Evolutionary conservation across 2,797 vertebrate genomes (phyloP).

Genomic region (Bucorvus abyssinicus): DNA sequence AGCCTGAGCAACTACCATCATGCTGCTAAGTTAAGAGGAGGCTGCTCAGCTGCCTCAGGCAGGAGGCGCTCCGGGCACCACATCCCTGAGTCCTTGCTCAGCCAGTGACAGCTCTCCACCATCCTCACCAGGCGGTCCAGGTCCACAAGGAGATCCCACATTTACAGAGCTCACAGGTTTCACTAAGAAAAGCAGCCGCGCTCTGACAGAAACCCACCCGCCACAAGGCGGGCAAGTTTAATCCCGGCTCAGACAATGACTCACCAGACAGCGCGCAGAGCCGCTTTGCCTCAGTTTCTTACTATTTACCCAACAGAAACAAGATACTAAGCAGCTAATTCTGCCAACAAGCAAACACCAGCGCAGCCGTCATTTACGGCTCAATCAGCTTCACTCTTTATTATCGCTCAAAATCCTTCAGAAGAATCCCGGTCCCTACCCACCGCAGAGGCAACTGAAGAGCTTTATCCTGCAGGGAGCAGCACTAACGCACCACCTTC

Average conservation of each 20-base stretch:
- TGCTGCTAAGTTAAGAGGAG: accelerated
- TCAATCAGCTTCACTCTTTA: accelerated
- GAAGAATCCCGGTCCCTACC: neutral
- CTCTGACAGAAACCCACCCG: neutral
- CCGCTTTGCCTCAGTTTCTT: neutral
- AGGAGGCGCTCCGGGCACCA: neutral
- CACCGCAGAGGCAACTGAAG: neutral
- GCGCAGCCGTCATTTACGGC: neutral
- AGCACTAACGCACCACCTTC: neutral
- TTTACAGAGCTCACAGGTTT: neutral
- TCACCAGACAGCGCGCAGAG: neutral
- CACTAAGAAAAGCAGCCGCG: accelerated
- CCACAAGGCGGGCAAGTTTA: neutral
- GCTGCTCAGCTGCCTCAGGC: neutral
- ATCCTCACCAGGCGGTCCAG: neutral
- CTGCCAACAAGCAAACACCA: neutral
- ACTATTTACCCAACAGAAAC: neutral
- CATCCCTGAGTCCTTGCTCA: neutral
- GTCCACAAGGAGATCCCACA: neutral
- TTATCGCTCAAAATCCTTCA: neutral
- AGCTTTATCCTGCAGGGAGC: accelerated
- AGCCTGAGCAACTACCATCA: neutral
- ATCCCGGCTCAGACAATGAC: constrained; percentile 2
- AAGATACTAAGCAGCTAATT: neutral
- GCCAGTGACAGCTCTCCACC: neutral